Evolutionary conservation across 1,140 invertebrate species (phyloP).

Genomic region (Gonioctena quinquepunctata): DNA sequence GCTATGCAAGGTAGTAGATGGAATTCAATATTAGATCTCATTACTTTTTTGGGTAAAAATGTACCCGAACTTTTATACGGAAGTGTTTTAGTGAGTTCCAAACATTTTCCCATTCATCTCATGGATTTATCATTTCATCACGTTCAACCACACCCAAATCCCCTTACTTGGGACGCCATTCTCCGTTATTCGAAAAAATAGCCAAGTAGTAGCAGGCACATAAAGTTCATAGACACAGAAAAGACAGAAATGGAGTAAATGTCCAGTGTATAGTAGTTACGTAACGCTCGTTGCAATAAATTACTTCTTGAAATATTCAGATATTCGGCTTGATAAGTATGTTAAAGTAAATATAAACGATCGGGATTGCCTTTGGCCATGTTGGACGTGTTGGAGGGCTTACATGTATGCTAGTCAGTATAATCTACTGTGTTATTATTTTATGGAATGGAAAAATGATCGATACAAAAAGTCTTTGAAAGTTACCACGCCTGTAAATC

Average conservation of each 20-base stretch:
- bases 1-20: no score
- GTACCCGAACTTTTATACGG: no score
- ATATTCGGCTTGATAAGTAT: slow-evolving; percentile 5
- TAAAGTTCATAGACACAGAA: slow-evolving; percentile 13
- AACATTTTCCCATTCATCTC: no score
- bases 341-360: slow-evolving; percentile 1
- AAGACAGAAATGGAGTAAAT: slow-evolving; percentile 15
- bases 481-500: no score
- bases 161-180: neutral
- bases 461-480: no score
- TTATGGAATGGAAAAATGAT: no score
- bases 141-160: neutral
- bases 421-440: no score
- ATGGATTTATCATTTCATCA: no score
- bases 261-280: slow-evolving; percentile 5
- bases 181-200: neutral
- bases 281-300: slow-evolving; percentile 6
- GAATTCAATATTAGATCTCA: no score
- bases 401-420: no score
- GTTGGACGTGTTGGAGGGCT: neutral
- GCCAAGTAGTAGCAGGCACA: neutral
- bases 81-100: no score
- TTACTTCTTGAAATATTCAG: slow-evolving; percentile 4
- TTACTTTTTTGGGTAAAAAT: no score
- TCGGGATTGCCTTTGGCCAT: slow-evolving; percentile 3